Percentiles rank a stretch among this genome's conserved stretches.
phyloP scores from a whole-genome alignment of 2,113 vertebrate genomes.

The Neoarius graeffei region DNA sequence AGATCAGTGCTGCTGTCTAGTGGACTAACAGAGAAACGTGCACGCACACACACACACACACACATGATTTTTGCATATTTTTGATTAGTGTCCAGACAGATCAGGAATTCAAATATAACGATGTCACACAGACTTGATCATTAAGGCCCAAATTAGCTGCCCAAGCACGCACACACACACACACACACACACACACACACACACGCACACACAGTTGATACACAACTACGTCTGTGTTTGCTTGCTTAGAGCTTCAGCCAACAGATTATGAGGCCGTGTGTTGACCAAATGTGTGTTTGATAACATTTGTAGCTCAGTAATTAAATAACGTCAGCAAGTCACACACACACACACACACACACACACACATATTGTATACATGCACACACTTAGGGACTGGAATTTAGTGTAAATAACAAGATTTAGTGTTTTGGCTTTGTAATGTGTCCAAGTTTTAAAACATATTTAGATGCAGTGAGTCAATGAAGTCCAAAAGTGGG shows the following conservation, averaged over 20 bases:
- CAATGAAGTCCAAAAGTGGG: not conserved
- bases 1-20: slow-evolving; percentile 1
- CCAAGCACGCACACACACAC: not conserved
- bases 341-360: not conserved
- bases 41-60: not conserved
- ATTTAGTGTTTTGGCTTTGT: not conserved
- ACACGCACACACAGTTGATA: not conserved
- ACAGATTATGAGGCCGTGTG: not conserved
- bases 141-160: not conserved
- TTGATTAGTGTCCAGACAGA: not conserved
- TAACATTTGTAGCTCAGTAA: not conserved
- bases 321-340: not conserved
- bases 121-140: not conserved
- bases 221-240: not conserved
- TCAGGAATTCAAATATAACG: not conserved
- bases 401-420: not conserved
- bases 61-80: not conserved
- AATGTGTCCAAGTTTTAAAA: not conserved
- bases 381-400: not conserved
- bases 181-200: slow-evolving; percentile 1
- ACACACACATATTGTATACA: not conserved
- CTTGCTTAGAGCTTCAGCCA: not conserved
- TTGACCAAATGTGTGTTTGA: not conserved
- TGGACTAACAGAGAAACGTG: not conserved
- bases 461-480: not conserved